A percentile compares a stretch with the other conserved stretches of the same genome.
Conservation (phyloP, 2,888 invertebrate species). For the Gonocerus acuteangulatus region DNA sequence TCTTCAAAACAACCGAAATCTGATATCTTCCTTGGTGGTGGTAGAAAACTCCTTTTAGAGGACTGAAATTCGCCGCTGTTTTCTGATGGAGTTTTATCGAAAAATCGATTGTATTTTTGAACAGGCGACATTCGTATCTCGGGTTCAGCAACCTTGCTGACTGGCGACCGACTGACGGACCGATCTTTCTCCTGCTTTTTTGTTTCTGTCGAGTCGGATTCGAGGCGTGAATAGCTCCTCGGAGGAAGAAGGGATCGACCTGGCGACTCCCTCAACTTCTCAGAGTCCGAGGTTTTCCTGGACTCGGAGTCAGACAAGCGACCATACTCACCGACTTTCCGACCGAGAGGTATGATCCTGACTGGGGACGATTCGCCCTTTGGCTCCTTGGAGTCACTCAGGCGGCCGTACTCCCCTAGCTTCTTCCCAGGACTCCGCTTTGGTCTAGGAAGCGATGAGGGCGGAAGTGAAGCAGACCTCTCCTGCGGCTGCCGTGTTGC, state of each 20-base stretch:
- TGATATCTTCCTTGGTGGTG: conserved; percentile 50
- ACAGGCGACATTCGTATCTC: conserved; percentile 26
- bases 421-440: conserved; percentile 47
- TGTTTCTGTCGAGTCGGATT: neutral
- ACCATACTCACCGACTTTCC: conserved; percentile 55
- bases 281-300: conserved; percentile 22
- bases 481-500: conserved; percentile 58
- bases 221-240: conserved; percentile 25
- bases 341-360: conserved; percentile 40
- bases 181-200: conserved; percentile 18
- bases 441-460: conserved; percentile 64
- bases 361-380: conserved; percentile 28
- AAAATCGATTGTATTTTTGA: conserved; percentile 9
- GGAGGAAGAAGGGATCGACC: conserved; percentile 22
- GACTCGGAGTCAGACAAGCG: conserved; percentile 50
- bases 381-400: conserved; percentile 42
- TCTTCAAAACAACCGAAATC: conserved; percentile 47
- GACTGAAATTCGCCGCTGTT: conserved; percentile 27
- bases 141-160: neutral
- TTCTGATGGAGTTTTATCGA: conserved; percentile 2
- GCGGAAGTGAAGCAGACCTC: conserved; percentile 56
- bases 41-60: conserved; percentile 38
- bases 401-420: conserved; percentile 52
- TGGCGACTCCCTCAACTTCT: conserved; percentile 28
- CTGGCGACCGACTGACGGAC: conserved; percentile 14